These are phyloP conservation scores for Lingula anatina DNA, from an alignment of 2,888 invertebrate genomes.

Conservation along the genomic window DNA sequence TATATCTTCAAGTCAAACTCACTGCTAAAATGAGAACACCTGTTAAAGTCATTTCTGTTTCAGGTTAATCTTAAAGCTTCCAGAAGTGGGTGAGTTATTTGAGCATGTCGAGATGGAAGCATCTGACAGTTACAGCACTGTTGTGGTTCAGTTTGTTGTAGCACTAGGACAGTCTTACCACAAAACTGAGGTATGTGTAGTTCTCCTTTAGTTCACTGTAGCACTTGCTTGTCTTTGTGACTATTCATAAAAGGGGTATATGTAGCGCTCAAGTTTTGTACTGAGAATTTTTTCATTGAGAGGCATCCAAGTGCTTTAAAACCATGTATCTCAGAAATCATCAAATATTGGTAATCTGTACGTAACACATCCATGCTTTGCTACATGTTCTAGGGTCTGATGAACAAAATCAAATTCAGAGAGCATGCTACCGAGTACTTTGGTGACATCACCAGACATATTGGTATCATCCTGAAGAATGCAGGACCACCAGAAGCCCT, in stretches of 20 bases:
- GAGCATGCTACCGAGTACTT: slow-evolving; percentile 24
- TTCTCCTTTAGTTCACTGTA: not conserved
- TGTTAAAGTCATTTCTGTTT: slow-evolving; percentile 2
- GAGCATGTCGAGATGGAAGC: slow-evolving; percentile 7
- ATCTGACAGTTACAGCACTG: not conserved
- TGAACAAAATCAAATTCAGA: slow-evolving; percentile 25
- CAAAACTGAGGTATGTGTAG: slow-evolving; percentile 12
- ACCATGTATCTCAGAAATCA: not conserved
- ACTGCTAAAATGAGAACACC: no score
- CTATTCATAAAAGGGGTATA: no score
- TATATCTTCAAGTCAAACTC: no score
- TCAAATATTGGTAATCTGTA: not conserved
- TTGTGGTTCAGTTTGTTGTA: slow-evolving; percentile 14
- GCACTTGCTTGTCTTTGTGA: no score
- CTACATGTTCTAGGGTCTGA: slow-evolving; percentile 22
- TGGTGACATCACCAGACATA: slow-evolving; percentile 19
- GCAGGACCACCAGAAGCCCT: slow-evolving; percentile 18
- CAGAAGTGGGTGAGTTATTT: slow-evolving; percentile 10
- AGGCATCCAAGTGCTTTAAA: not conserved
- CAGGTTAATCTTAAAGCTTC: slow-evolving; percentile 14
- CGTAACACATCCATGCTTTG: not conserved
- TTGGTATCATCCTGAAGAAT: slow-evolving; percentile 17
- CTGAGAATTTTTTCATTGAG: not conserved
- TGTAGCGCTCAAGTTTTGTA: no score
- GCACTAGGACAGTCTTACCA: slow-evolving; percentile 15